phyloP scores from a whole-genome alignment of 2,113 vertebrate genomes.

The Nyctibius bracteatus region DNA sequence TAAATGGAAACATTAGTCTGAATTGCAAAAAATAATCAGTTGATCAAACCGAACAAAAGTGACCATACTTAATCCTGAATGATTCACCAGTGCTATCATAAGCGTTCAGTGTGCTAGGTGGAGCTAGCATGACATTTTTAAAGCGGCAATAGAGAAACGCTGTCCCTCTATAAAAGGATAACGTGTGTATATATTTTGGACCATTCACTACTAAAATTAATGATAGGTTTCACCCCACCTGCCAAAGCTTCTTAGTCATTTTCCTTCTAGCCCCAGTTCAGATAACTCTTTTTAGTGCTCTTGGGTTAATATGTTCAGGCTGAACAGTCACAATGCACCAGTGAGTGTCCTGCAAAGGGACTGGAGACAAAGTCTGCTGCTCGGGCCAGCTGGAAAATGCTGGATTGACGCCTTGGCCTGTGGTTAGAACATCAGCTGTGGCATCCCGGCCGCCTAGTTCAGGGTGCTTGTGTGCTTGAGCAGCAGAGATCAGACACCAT shows the following conservation, averaged over 20 bases:
- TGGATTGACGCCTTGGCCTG: rapidly evolving
- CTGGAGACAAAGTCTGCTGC: not conserved
- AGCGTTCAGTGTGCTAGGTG: slow-evolving; percentile 37
- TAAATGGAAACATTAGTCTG: slow-evolving; percentile 10
- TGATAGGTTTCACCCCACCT: not conserved
- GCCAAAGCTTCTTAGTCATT: not conserved
- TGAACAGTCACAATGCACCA: not conserved
- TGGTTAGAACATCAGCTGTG: not conserved
- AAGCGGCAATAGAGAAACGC: not conserved
- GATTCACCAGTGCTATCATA: not conserved
- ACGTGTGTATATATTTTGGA: not conserved
- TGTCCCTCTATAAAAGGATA: not conserved
- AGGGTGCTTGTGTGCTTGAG: not conserved
- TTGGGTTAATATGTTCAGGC: not conserved
- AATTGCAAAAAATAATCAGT: not conserved
- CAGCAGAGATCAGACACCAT: rapidly evolving
- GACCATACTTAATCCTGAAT: not conserved
- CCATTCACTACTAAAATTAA: not conserved
- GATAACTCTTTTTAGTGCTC: not conserved
- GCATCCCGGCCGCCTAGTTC: not conserved
- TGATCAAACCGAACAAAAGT: not conserved
- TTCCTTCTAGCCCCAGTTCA: not conserved
- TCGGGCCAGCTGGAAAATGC: not conserved
- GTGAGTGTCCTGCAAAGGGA: not conserved
- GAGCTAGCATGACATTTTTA: slow-evolving; percentile 58